Evolutionary conservation across 2,888 invertebrate species (phyloP), one percentile per base, ranked within the genome.

Genomic region (Bellardia bayeri): DNA sequence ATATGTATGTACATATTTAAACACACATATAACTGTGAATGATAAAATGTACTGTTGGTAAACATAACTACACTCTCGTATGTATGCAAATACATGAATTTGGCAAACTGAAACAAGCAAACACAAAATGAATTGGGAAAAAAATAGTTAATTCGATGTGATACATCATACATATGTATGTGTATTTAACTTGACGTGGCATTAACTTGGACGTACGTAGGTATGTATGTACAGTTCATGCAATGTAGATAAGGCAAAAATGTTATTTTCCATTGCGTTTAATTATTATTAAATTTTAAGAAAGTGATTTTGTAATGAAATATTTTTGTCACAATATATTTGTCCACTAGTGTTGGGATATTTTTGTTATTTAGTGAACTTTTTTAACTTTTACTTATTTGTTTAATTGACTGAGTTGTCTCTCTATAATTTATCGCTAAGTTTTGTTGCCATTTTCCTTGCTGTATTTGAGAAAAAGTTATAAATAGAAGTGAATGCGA

Each of bases 401-500:
- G 64, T 61, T 84, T 84, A 74, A 74, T 84, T 84, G 78, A 79
- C 64, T 72, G 30, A 51, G 58, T 79, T 75, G 51, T 69, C 69
- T 74, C 56, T n/a, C 54, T 81, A 11, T 76, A 74, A 71, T 75
- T 63, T 64, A 80, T 79, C 56, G 49, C 11, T 7, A 82, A 75
- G 54, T 86, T 79, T 79, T 72, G 61, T 75, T 82, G 61, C 14
- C 40, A 66, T 68, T 78, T 58, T 66, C 14, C 37, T 40, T 49
- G 51, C 33, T 66, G 71, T 45, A 71, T 69, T 75, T 45, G 16
- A 72, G n/a, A 37, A 71, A 84, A 37, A 68, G 6, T 69, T 68
- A 63, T 42, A 68, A 56, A 40, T 72, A 56, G 13, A 82, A 79
- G 30, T 58, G 71, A 56, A 64, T 56, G 45, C 69, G 37, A 68